A percentile compares a stretch with the other conserved stretches of the same genome.
Conservation (phyloP, 2,113 vertebrate genomes). For the Astur gentilis region DNA sequence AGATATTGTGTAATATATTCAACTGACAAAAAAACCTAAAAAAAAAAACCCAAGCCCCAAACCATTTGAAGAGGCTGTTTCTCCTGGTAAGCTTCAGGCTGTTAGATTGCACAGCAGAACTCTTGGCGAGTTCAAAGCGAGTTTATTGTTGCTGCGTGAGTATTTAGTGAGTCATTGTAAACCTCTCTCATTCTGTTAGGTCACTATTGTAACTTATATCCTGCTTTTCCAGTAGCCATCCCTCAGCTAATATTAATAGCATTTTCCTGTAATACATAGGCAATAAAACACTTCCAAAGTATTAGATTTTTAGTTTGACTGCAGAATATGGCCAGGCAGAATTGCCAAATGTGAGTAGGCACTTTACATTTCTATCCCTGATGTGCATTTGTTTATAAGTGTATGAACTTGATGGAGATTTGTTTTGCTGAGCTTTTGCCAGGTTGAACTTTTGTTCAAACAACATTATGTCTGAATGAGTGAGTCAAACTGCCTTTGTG, state of each 20-base stretch:
- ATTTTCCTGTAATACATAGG: not conserved
- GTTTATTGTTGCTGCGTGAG: slow-evolving; percentile 6
- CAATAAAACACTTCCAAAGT: not conserved
- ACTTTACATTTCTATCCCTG: not conserved
- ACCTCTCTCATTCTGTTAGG: not conserved
- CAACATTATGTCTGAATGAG: not conserved
- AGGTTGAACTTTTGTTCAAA: not conserved
- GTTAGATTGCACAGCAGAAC: not conserved
- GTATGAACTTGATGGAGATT: not conserved
- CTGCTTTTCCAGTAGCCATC: not conserved
- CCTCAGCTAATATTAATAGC: not conserved
- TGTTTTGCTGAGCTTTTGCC: not conserved
- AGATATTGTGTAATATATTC: not conserved
- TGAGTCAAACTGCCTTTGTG: not conserved
- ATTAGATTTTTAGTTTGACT: not conserved
- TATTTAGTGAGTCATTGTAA: slow-evolving; percentile 29
- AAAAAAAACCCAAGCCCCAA: not conserved
- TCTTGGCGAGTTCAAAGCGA: not conserved
- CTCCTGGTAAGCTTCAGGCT: not conserved
- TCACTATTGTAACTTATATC: not conserved
- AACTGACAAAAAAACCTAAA: not conserved
- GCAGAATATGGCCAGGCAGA: not conserved
- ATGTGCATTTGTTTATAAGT: not conserved
- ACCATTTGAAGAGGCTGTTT: not conserved
- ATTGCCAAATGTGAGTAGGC: not conserved